Percentiles rank a stretch among this genome's conserved stretches.
These are phyloP conservation scores for Glyptemys insculpta DNA, from an alignment of 2,797 vertebrate species.

Conservation along the genomic window DNA sequence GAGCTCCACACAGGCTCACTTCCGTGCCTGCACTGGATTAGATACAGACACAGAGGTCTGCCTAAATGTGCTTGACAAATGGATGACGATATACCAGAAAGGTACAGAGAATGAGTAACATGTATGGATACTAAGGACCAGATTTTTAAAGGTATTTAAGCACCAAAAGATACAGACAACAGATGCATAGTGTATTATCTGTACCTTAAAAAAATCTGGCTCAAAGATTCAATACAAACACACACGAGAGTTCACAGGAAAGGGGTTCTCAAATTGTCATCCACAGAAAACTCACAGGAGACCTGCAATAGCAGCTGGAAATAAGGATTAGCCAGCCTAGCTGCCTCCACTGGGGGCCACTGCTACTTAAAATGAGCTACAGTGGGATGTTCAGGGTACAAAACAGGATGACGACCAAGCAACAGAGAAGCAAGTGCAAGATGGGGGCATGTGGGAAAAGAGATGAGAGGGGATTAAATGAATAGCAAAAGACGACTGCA, in stretches of 20 bases:
- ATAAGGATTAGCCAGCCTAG: background rate
- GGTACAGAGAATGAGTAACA: background rate
- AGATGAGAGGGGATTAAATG: background rate
- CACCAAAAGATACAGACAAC: background rate
- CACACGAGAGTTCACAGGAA: background rate
- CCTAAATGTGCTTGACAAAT: background rate
- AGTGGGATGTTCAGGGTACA: background rate
- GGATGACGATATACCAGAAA: background rate
- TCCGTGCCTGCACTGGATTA: background rate
- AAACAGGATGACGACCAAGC: background rate
- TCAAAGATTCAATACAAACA: background rate
- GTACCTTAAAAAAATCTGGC: background rate
- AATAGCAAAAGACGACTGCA: background rate
- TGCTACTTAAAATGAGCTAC: background rate
- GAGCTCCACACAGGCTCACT: background rate
- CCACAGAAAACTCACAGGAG: background rate
- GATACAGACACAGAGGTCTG: background rate
- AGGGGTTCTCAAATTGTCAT: background rate
- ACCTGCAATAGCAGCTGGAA: background rate
- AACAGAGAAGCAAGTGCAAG: background rate
- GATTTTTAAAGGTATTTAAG: background rate
- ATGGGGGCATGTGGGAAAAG: background rate
- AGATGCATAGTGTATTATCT: background rate
- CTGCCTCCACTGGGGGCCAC: background rate
- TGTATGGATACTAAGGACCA: fast-evolving